Base-by-base conservation (phyloP, 2,888 invertebrate species). In the Sturmia bella region DNA sequence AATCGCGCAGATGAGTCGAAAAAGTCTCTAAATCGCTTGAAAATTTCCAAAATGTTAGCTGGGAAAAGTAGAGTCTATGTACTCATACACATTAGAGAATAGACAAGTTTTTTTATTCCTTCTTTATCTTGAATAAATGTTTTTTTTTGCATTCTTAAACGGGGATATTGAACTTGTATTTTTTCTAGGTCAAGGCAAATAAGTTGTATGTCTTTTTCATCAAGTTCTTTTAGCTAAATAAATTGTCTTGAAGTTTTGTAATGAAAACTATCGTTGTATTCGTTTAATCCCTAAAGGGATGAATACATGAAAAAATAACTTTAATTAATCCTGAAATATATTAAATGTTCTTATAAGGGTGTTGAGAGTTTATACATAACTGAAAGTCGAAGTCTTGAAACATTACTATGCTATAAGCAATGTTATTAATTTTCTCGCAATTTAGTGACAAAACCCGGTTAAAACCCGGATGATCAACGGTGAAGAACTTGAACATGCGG, bases 121-220 rank as follows among this genome's bases (percentile, higher is more conserved):
- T 32, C 32, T 32, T 32, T 32, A 32, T 32, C 1, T 32, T 50
- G 24, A 5, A 61, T 52, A 52, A 61, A 48, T 66, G 19, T 37
- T 41, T 74, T 64, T 75, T 59, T 54, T 66, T 59, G 43, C 11
- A 27, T 48, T 48, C 41, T 57, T 27, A 27, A 57, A 59, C 57
- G 68, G 59, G 82, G 66, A 72, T 83, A 83, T 83, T 83, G 79
- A 83, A 83, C 83, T 83, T 79, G 70, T 75, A 70, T 56, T 66
- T 70, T 80, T 74, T 75, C 61, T 83, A 56, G 83, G 83, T 83
- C 83, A 83, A 79, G 79, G 83, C 79, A 37, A 70, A 72, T 66
- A 79, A 79, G 59, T 79, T 78, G 70, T 83, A 74, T 64, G 11
- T 63, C 39, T 57, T 66, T 61, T 74, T 5, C 32, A 7, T 32